Conservation (phyloP, 1,140 invertebrate genomes). For the Drosophila kanapiae region DNA sequence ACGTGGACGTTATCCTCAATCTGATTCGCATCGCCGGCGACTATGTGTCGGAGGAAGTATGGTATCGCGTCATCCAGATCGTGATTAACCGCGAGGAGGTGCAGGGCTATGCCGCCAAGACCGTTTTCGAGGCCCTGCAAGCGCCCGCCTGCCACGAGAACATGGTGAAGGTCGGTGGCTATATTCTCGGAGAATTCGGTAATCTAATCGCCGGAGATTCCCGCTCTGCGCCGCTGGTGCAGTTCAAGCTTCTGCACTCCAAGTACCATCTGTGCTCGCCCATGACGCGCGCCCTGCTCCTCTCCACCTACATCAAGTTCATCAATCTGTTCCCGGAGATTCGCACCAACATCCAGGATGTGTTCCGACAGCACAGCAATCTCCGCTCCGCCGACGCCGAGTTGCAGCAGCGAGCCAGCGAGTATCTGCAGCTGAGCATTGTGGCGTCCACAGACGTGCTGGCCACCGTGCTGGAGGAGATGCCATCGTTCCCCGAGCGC, state of each 20-base stretch:
- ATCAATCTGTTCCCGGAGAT: conserved; percentile 99
- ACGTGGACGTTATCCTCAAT: conserved; percentile 99
- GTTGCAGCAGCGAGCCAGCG: conserved; percentile 98
- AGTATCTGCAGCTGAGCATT: conserved; percentile 98
- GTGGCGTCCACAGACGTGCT: conserved; percentile 98
- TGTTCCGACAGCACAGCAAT: conserved; percentile 98
- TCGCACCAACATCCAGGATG: conserved; percentile 97
- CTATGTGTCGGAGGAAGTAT: conserved; percentile 99
- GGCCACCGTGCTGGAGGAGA: conserved; percentile 99
- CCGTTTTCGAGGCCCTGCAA: conserved; percentile 99
- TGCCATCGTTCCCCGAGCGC: conserved; percentile 99
- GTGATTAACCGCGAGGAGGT: conserved; percentile 99
- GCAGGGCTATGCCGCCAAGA: conserved; percentile 99
- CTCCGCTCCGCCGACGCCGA: conserved; percentile 98
- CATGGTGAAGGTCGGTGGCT: conserved; percentile 99
- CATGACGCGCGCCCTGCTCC: conserved; percentile 96
- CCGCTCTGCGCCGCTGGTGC: conserved; percentile 97
- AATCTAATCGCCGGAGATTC: conserved; percentile 99
- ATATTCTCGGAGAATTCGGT: conserved; percentile 99
- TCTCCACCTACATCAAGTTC: conserved; percentile 99
- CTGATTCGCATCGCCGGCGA: conserved; percentile 99
- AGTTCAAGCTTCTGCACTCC: conserved; percentile 98
- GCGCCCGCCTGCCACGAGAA: conserved; percentile 99
- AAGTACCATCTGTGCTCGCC: conserved; percentile 99
- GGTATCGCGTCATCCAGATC: conserved; percentile 99